Evolutionary conservation across 2,797 vertebrate genomes (phyloP), one percentile per base, ranked within the genome.

Genomic region (Sebastolobus alascanus): DNA sequence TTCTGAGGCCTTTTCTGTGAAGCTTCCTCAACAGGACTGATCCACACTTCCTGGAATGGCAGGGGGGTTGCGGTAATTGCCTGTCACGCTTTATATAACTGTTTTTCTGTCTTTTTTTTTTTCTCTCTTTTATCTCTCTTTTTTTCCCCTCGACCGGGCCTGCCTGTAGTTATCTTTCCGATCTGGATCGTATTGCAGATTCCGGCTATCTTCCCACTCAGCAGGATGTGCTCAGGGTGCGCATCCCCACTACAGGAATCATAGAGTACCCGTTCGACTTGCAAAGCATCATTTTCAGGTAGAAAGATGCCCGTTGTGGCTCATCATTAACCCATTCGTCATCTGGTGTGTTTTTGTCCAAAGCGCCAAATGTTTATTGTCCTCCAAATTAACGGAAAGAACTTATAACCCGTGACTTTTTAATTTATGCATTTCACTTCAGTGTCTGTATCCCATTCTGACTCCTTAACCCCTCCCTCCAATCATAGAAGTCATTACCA

Each of bases 201-300:
- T 7, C 88, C 87, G 89, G 71, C 95, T 97, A 96, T 93, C 96
- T 97, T 85, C 96, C 96, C 89, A 97, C 96, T 92, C 96, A 96
- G 92, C 96, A 97, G 92, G 96, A 97, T 91, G 96, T 97, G 88
- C 95, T 97, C 86, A 95, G 96, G 94, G 96, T 97, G 88, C 96
- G 96, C 93, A 96, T 96, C 88, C 96, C 96, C 73, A 97, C 96
- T 75, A 97, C 96, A 61, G 96, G 96, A 80, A 97, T 97, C 93
- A 96, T 96, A 90, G 96, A 97, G 93, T 97, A 97, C 89, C 96
- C 96, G 13, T 97, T 97, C 91, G 96, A 97, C 95, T 94, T 97
- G 93, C 95, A 96, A 79, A 97, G 96, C 96, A 97, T 97, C 95
- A 97, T 97, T 92, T 97, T 97, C 96, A 96, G 96, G 96, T 97